Conservation (phyloP, 1,140 invertebrate genomes). For the Rhopalosiphum padi region DNA sequence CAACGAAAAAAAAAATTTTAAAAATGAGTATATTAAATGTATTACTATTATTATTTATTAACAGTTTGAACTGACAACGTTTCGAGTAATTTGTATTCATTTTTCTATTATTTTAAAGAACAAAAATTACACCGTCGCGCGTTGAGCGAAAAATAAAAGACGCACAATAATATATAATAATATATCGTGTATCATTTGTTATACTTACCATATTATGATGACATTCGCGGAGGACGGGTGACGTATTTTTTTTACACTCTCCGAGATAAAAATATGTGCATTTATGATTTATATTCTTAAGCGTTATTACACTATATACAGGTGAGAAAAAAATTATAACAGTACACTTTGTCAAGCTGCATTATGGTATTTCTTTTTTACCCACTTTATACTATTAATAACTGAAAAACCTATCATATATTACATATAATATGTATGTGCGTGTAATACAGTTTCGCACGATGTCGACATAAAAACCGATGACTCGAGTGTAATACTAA, state of each 20-base stretch:
- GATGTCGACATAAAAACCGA: not conserved
- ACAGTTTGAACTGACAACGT: not conserved
- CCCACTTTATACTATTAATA: not conserved
- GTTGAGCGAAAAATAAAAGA: not conserved
- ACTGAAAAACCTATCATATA: not conserved
- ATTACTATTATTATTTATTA: conserved; percentile 13
- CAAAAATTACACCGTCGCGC: not conserved
- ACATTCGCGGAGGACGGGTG: not conserved
- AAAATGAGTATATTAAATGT: not conserved
- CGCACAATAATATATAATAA: not conserved
- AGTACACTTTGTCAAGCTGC: not conserved
- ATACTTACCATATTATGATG: not conserved
- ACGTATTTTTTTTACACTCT: not conserved
- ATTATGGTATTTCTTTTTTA: not conserved
- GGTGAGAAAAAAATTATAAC: not conserved
- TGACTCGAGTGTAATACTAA: not conserved
- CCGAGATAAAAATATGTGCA: not conserved
- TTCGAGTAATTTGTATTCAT: not conserved
- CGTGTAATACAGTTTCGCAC: not conserved
- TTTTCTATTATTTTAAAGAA: not conserved
- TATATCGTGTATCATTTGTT: not conserved
- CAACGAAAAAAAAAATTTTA: not conserved
- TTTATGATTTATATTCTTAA: conserved; percentile 20
- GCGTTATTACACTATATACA: not conserved
- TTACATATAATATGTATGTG: not conserved